phyloP scores from a whole-genome alignment of 2,113 vertebrate species.

The Apteryx mantelli region DNA sequence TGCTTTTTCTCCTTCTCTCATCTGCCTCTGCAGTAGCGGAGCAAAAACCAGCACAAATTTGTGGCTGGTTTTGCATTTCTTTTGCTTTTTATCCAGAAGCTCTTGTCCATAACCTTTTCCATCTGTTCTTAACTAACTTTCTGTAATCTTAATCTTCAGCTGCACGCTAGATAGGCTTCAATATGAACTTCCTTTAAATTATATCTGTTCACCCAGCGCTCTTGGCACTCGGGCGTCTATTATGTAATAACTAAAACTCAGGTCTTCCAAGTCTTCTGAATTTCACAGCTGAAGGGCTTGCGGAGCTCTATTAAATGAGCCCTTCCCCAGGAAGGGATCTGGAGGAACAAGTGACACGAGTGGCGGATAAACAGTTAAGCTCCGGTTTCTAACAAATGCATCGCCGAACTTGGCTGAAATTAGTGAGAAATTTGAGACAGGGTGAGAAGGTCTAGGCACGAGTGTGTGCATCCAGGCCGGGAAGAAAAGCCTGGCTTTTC shows the following conservation, averaged over 20 bases:
- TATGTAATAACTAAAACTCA: fast-evolving
- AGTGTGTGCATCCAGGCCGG: background rate
- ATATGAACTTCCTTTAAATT: background rate
- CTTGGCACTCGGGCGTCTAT: background rate
- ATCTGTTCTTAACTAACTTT: background rate
- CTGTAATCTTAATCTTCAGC: background rate
- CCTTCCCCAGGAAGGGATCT: background rate
- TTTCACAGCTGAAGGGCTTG: background rate
- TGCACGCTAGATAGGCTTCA: background rate
- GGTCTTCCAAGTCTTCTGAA: background rate
- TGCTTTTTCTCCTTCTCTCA: background rate
- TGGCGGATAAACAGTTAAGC: background rate
- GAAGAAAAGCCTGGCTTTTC: background rate
- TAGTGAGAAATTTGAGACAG: background rate
- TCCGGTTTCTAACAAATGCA: fast-evolving
- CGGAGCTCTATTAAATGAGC: background rate
- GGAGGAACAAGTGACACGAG: background rate
- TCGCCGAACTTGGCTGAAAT: too few species aligned
- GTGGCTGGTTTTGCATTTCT: background rate
- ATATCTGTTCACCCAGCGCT: background rate
- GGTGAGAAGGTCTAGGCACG: background rate
- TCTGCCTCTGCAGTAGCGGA: background rate
- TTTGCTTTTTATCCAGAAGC: background rate
- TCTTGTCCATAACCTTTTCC: background rate
- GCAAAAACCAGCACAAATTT: background rate